Conservation (phyloP, 2,888 invertebrate genomes). For the Dynastes maya region DNA sequence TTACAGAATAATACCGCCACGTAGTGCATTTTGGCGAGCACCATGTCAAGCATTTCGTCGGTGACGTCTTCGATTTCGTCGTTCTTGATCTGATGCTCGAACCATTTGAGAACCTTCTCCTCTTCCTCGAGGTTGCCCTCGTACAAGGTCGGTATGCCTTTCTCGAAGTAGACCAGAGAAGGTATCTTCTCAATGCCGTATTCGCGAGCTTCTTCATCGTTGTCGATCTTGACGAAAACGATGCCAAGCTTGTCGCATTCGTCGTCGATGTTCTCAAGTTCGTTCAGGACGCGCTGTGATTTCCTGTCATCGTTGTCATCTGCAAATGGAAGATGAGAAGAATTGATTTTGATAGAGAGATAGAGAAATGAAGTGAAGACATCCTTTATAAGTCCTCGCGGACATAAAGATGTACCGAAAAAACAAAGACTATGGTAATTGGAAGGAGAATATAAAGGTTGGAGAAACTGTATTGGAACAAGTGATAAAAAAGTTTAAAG, state of each 20-base stretch:
- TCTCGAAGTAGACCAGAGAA: conserved; percentile 86
- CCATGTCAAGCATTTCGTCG: conserved; percentile 93
- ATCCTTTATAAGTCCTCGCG: too few relatives aligned
- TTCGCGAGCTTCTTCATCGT: conserved; percentile 90
- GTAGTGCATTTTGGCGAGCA: conserved; percentile 89
- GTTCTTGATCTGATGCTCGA: conserved; percentile 86
- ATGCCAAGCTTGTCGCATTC: conserved; percentile 92
- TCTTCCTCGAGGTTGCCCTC: conserved; percentile 92
- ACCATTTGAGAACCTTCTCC: conserved; percentile 90
- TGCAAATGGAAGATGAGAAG: conserved; percentile 65
- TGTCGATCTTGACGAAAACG: conserved; percentile 94
- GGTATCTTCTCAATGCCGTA: conserved; percentile 93
- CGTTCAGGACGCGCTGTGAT: conserved; percentile 87
- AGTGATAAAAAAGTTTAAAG: too few relatives aligned
- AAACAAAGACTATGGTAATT: too few relatives aligned
- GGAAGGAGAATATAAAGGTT: too few relatives aligned
- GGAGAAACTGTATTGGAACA: too few relatives aligned
- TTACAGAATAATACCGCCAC: conserved; percentile 95
- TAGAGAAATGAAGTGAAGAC: too few relatives aligned
- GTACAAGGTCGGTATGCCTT: conserved; percentile 82
- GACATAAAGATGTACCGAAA: too few relatives aligned
- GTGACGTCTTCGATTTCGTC: conserved; percentile 96
- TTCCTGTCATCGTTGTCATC: conserved; percentile 93
- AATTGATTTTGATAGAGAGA: conserved; percentile 2
- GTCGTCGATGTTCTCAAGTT: conserved; percentile 94